Evolutionary conservation across 2,113 vertebrate species (phyloP), one percentile per base, ranked within the genome.

Genomic region (Eublepharis macularius): DNA sequence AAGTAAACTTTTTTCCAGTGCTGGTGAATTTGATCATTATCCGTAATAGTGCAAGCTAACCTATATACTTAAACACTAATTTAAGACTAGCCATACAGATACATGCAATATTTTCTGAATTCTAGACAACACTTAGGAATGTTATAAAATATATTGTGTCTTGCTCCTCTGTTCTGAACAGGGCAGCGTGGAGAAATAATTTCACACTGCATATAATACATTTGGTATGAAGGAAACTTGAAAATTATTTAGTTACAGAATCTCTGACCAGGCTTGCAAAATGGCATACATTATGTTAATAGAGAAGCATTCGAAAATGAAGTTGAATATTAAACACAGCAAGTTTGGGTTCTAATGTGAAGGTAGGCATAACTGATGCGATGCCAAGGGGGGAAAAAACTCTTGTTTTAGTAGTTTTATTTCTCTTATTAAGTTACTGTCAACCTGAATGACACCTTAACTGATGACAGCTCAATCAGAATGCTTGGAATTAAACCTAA

Each of bases 241-340:
- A 97, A 96, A 97, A 97, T 97, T 96, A 97, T 97, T 97, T 97
- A 95, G 95, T 95, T 96, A 95, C 95, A 96, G 95, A 96, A 94
- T 95, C 93, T 95, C 91, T 96, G 96, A 96, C 96, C 96, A 93
- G 95, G 95, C 96, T 96, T 97, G 96, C 90, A 96, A 95, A 96
- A 81, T 95, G 76, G 94, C 92, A 96, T 97, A 95, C 94, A 96
- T 97, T 96, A 97, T 97, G 96, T 95, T 96, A 97, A 96, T 96
- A 80, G 95, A 0, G 75, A 96, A 91, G 91, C 89, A 95, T 97
- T 95, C 95, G 96, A 96, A 97, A 97, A 96, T 96, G 70, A 97
- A 94, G 94, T 96, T 96, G 95, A 96, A 96, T 96, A 96, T 96
- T 97, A 97, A 97, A 95, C 91, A 90, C 79, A 87, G 76, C 90